These are phyloP conservation scores for Furcula furcula DNA, from an alignment of 2,888 invertebrate genomes.

Conservation along the genomic window DNA sequence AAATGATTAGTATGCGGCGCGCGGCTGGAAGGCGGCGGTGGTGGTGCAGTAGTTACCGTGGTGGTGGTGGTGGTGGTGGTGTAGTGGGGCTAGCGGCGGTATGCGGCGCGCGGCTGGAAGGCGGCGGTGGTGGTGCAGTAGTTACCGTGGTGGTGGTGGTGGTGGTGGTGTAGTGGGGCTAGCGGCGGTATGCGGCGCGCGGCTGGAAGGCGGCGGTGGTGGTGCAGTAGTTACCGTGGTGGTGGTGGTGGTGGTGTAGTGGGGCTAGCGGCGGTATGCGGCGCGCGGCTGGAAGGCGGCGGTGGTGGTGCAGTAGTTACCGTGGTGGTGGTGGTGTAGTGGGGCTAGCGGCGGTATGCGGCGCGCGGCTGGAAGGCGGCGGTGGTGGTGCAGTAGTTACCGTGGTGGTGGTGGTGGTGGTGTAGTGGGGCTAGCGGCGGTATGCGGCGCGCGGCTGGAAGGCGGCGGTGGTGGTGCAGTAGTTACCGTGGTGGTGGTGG, in stretches of 20 bases:
- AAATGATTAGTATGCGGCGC: too few relatives aligned
- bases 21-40: too few relatives aligned
- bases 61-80: too few relatives aligned
- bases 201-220: conserved; percentile 29
- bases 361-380: conserved; percentile 1
- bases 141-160: too few relatives aligned
- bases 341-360: background rate
- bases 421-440: conserved; percentile 11
- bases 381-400: conserved; percentile 6
- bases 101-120: conserved; percentile 87
- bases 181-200: conserved; percentile 8
- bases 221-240: too few relatives aligned
- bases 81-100: conserved; percentile 41
- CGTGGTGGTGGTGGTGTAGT: too few relatives aligned
- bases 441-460: conserved; percentile 42
- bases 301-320: too few relatives aligned
- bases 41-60: too few relatives aligned
- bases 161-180: too few relatives aligned
- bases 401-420: conserved; percentile 23
- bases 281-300: conserved; percentile 13
- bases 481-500: conserved; percentile 57
- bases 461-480: conserved; percentile 80
- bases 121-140: conserved; percentile 16
- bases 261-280: conserved; percentile 23
- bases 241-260: conserved; percentile 13